phyloP scores from a whole-genome alignment of 2,797 vertebrate species.

The Pangasius mekongensis region DNA sequence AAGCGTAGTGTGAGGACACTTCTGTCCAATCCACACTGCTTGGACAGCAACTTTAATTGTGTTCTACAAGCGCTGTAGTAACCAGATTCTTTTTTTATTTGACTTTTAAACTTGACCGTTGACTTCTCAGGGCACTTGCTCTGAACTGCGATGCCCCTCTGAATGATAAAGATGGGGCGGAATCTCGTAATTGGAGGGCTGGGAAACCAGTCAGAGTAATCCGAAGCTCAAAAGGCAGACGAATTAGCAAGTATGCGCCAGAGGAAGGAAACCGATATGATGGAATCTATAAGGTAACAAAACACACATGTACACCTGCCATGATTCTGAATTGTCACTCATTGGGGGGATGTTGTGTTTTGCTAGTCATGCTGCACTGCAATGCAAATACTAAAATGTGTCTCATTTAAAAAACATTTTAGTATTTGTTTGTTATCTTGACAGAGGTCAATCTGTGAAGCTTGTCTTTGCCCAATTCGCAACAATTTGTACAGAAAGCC shows the following conservation, averaged over 20 bases:
- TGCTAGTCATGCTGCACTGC: not conserved
- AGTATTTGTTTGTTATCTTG: not conserved
- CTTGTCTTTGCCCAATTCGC: not conserved
- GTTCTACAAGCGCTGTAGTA: not conserved
- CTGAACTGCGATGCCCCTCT: conserved; percentile 96
- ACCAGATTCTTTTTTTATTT: not conserved
- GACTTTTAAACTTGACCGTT: conserved; percentile 26
- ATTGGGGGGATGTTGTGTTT: not conserved
- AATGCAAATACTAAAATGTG: too few species aligned
- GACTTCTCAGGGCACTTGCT: conserved; percentile 86
- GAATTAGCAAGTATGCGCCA: conserved; percentile 98
- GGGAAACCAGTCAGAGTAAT: conserved; percentile 97
- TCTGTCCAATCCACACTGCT: not conserved
- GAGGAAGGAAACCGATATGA: conserved; percentile 99
- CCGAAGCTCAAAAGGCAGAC: conserved; percentile 95
- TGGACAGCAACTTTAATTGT: not conserved
- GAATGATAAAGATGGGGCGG: conserved; percentile 97
- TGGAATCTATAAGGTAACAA: conserved; percentile 95
- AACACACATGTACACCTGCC: conserved; percentile 11
- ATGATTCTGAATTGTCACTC: not conserved
- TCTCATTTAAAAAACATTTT: not conserved
- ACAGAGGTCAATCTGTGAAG: not conserved
- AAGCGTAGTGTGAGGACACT: not conserved
- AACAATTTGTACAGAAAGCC: not conserved
- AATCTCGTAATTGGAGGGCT: conserved; percentile 96